A percentile compares a stretch with the other conserved stretches of the same genome.
Conservation (phyloP, 2,888 invertebrate species). For the Abscondita cerata region DNA sequence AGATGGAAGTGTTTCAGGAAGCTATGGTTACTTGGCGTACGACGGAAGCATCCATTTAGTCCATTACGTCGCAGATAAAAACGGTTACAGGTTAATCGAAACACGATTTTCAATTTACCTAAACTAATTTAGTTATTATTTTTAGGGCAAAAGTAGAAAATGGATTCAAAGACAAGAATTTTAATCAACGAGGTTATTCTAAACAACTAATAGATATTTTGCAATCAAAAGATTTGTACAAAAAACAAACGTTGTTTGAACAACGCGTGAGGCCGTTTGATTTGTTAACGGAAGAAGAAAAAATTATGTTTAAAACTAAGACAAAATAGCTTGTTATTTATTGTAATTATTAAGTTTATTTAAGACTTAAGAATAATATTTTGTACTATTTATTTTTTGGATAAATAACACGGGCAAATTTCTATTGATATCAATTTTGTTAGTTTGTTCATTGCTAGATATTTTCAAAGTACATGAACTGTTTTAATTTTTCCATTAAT, state of each 20-base stretch:
- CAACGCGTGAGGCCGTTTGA: conserved; percentile 34
- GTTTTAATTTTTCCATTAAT: too few relatives aligned
- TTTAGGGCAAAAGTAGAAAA: conserved; percentile 40
- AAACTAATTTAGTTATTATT: conserved; percentile 13
- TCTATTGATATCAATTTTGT: too few relatives aligned
- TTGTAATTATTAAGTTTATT: too few relatives aligned
- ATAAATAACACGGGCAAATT: too few relatives aligned
- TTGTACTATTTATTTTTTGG: too few relatives aligned
- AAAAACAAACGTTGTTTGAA: conserved; percentile 30
- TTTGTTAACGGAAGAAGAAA: conserved; percentile 19
- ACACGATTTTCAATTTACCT: conserved; percentile 19
- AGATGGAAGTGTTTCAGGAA: conserved; percentile 76
- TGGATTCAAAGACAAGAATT: conserved; percentile 21
- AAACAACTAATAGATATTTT: conserved; percentile 34
- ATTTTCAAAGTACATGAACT: too few relatives aligned
- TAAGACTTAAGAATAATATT: too few relatives aligned
- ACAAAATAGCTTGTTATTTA: too few relatives aligned
- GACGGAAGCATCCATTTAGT: conserved; percentile 68
- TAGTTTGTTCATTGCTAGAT: too few relatives aligned
- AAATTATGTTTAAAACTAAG: conserved; percentile 8
- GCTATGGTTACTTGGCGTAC: conserved; percentile 73
- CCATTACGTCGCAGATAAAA: conserved; percentile 69
- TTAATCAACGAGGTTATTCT: conserved; percentile 16
- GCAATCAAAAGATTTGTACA: conserved; percentile 25
- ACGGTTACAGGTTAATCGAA: conserved; percentile 77